These are phyloP conservation scores for Calephelis nemesis DNA, from an alignment of 1,140 invertebrate genomes.

Conservation along the genomic window DNA sequence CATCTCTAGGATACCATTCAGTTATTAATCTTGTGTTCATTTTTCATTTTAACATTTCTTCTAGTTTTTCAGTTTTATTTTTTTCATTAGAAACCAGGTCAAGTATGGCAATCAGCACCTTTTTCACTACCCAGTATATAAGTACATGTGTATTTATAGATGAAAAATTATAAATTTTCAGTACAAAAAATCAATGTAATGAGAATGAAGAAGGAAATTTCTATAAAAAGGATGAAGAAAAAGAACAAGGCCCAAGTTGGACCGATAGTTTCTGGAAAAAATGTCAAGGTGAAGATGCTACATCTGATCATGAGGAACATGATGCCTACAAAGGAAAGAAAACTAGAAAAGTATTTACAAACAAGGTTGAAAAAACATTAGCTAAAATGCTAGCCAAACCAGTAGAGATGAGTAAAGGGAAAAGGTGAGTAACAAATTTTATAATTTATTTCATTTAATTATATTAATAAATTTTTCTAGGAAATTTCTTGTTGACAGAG, in stretches of 20 bases:
- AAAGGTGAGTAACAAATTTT: constrained; percentile 33
- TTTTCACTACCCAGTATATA: no score
- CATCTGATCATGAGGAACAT: constrained; percentile 14
- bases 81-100: no score
- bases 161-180: neutral
- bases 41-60: no score
- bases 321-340: neutral
- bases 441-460: no score
- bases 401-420: constrained; percentile 41
- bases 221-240: neutral
- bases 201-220: neutral
- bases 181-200: neutral
- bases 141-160: no score
- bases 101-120: no score
- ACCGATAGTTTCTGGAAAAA: constrained; percentile 21
- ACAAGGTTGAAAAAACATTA: constrained; percentile 33
- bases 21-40: no score
- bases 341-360: constrained; percentile 10
- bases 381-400: constrained; percentile 36
- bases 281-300: neutral
- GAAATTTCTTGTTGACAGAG: no score
- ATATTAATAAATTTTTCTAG: no score
- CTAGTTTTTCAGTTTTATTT: no score
- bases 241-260: constrained; percentile 1
- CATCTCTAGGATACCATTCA: no score